These are phyloP conservation scores for Siderastrea siderea DNA, from an alignment of 92 coral and sea anemone genomes.

Conservation along the genomic window DNA sequence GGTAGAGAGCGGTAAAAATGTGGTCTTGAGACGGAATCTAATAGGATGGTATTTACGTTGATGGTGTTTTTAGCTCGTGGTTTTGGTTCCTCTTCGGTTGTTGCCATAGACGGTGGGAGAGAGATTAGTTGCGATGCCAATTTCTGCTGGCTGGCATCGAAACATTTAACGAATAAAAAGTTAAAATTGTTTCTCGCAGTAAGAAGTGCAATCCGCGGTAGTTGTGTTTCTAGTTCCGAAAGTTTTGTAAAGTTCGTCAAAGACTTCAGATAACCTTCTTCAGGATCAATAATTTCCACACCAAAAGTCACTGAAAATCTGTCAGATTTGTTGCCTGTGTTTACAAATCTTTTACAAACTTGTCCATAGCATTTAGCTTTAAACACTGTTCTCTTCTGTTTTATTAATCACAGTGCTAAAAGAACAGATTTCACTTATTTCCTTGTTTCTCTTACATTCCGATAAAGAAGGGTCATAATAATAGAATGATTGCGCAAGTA, in stretches of 20 bases:
- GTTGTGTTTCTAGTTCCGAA: conserved; percentile 46
- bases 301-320: conserved; percentile 6
- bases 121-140: conserved; percentile 69
- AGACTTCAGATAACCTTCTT: conserved; percentile 46
- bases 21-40: conserved; percentile 91
- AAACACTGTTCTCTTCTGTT: conserved; percentile 21
- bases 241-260: conserved; percentile 35
- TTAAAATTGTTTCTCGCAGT: conserved; percentile 51
- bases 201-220: conserved; percentile 63
- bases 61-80: conserved; percentile 47
- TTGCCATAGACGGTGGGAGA: conserved; percentile 55
- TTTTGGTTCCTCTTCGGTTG: conserved; percentile 27
- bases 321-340: background rate
- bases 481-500: conserved; percentile 57
- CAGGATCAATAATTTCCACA: conserved; percentile 57
- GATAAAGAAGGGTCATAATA: conserved; percentile 45
- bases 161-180: conserved; percentile 76
- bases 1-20: conserved; percentile 97
- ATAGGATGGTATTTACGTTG: conserved; percentile 83
- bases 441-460: conserved; percentile 48
- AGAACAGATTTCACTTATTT: conserved; percentile 68
- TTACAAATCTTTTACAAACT: conserved; percentile 38
- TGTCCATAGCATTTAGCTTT: conserved; percentile 47
- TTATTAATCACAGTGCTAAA: background rate
- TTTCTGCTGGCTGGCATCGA: background rate